A percentile compares a stretch with the other conserved stretches of the same genome.
Conservation (phyloP, 35 echinoderm and acorn worm genomes). For the Amphiura filiformis region DNA sequence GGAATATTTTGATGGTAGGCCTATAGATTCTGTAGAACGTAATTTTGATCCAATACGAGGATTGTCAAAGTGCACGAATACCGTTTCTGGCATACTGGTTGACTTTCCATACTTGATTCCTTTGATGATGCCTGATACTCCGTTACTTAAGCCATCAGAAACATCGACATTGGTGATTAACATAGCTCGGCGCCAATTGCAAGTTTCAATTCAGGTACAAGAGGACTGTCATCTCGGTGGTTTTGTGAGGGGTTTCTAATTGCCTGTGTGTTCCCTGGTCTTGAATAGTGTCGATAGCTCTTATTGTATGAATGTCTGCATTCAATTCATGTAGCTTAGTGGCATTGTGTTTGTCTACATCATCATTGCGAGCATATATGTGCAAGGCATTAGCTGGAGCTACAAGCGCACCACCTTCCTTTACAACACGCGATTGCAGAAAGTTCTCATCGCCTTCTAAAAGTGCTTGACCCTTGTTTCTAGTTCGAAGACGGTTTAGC, state of each 20-base stretch:
- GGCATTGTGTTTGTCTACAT: constrained; percentile 43
- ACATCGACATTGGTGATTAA: constrained; percentile 47
- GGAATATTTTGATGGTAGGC: neutral
- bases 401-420: neutral
- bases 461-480: constrained; percentile 13
- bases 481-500: constrained; percentile 61
- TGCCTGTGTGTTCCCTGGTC: neutral
- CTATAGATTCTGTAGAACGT: neutral
- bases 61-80: constrained; percentile 41
- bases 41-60: constrained; percentile 16
- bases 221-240: neutral
- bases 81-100: neutral
- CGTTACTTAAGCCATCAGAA: constrained; percentile 36
- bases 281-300: constrained; percentile 13
- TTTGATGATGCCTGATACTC: constrained; percentile 24
- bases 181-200: constrained; percentile 52
- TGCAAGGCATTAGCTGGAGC: constrained; percentile 42
- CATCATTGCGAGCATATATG: constrained; percentile 49
- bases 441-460: constrained; percentile 23
- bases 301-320: constrained; percentile 29
- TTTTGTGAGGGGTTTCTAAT: neutral
- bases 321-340: constrained; percentile 29
- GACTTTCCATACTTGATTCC: neutral
- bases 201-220: constrained; percentile 22
- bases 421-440: constrained; percentile 30